These are phyloP conservation scores for Micrasema minimum DNA, from an alignment of 1,140 invertebrate species.

Conservation along the genomic window DNA sequence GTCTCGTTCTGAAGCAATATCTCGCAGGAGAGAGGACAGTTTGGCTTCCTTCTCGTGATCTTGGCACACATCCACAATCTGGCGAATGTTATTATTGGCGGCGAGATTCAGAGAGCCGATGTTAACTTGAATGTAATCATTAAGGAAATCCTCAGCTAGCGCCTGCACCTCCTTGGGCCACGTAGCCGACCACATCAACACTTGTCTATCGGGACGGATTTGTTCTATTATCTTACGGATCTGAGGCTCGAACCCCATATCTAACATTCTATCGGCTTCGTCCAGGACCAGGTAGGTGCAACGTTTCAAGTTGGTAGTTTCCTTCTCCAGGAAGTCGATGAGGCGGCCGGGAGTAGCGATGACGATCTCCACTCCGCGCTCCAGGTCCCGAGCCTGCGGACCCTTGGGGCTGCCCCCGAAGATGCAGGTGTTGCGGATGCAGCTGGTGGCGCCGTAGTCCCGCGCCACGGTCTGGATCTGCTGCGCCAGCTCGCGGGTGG, in stretches of 20 bases:
- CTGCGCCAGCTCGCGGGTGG: conserved; percentile 96
- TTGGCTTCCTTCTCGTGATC: conserved; percentile 90
- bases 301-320: conserved; percentile 88
- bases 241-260: conserved; percentile 99
- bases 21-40: conserved; percentile 83
- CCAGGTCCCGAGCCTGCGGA: conserved; percentile 91
- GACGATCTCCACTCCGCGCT: conserved; percentile 91
- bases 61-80: conserved; percentile 95
- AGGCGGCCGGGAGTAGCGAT: conserved; percentile 97
- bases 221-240: conserved; percentile 98
- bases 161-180: conserved; percentile 98
- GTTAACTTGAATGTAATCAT: conserved; percentile 90
- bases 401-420: conserved; percentile 98
- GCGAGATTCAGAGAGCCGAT: conserved; percentile 93
- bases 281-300: conserved; percentile 97
- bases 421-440: conserved; percentile 92
- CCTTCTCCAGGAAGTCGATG: conserved; percentile 96
- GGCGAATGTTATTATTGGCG: conserved; percentile 98
- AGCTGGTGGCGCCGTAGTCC: conserved; percentile 86
- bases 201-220: conserved; percentile 93
- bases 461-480: conserved; percentile 96
- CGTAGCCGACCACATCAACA: conserved; percentile 99
- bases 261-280: conserved; percentile 90
- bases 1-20: conserved; percentile 85
- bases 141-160: conserved; percentile 94